These are phyloP conservation scores for Hirundo rustica DNA, from an alignment of 2,797 vertebrate genomes.

Conservation along the genomic window DNA sequence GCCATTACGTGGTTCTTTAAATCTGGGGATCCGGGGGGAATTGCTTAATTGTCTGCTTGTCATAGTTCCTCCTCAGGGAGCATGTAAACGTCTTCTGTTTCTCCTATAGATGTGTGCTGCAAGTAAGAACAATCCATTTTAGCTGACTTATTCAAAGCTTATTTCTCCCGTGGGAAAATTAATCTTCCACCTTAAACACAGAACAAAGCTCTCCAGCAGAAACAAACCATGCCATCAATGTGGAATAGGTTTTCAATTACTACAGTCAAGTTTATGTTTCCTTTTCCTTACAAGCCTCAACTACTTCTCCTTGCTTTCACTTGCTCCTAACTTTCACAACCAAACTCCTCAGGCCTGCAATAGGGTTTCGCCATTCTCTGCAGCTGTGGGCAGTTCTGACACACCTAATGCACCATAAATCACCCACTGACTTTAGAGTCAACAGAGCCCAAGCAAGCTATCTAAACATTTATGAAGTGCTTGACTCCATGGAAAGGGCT, in stretches of 20 bases:
- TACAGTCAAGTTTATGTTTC: slow-evolving; percentile 8
- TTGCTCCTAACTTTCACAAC: not conserved
- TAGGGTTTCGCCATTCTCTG: not conserved
- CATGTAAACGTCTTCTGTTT: slow-evolving; percentile 60
- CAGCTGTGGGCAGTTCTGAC: not conserved
- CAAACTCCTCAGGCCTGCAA: not conserved
- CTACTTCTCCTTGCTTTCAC: not conserved
- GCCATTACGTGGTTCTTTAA: slow-evolving; percentile 68
- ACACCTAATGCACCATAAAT: accelerated
- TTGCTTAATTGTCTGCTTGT: slow-evolving; percentile 69
- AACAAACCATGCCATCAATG: not conserved
- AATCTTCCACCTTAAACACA: slow-evolving; percentile 51
- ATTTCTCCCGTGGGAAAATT: slow-evolving; percentile 69
- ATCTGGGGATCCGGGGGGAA: slow-evolving; percentile 15
- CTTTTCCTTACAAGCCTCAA: not conserved
- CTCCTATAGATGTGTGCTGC: slow-evolving; percentile 42
- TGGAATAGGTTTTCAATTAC: not conserved
- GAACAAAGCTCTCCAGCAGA: slow-evolving; percentile 36
- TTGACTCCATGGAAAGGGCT: not conserved
- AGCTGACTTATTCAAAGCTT: slow-evolving; percentile 61
- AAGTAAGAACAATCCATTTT: slow-evolving; percentile 49
- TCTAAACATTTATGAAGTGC: not conserved
- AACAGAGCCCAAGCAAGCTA: not conserved
- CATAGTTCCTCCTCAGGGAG: slow-evolving; percentile 65
- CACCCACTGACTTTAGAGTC: not conserved